Base-by-base conservation (phyloP, 2,113 vertebrate genomes). In the Tympanuchus pallidicinctus region DNA sequence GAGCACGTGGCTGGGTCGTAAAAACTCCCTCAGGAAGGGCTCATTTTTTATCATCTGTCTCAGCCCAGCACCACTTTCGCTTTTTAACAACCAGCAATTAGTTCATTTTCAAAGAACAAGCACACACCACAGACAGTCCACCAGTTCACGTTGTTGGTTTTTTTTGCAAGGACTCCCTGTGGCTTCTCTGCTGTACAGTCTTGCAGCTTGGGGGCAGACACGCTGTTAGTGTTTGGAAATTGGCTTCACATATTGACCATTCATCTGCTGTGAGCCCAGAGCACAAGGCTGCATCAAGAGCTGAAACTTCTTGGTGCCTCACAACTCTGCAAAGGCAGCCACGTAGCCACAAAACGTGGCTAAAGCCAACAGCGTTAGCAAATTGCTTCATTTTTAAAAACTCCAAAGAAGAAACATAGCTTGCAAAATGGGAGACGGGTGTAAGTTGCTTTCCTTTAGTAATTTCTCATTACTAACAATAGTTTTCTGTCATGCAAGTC, bases 401-500 rank as follows among this genome's bases (percentile, higher is more conserved):
- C 25, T 67, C 63, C 65, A 6, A 52, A 45, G 43, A 64, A 79
- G 8, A 52, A 40, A 85, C 7, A 14, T 11, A 48, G 43, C 52
- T 3, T 72, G 63, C 43, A 86, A 85, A 75, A 86, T 1, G n/a
- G 36, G 69, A 91, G 72, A 90, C 2, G n/a, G 82, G 77, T 42
- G 54, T 5, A 1, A n/a, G 52, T 32, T 0, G 6, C 66, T 86
- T 56, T 81, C 65, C 81, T 86, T 65, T 59, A 47, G 45, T 72
- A 54, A 60, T 66, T 90, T 91, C 93, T 83, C 64, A 73, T 94
- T 79, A 42, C 47, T 95, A 90, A 89, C 78, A 89, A 73, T 11
- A 84, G 90, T 83, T 90, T 94, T 65, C 64, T 65, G 64, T 40
- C 88, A 67, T 70, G 72, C 71, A 69, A 80, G 80, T 75, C 73